Evolutionary conservation across 2,797 vertebrate species (phyloP).

Genomic region (Neomorphus geoffroyi): DNA sequence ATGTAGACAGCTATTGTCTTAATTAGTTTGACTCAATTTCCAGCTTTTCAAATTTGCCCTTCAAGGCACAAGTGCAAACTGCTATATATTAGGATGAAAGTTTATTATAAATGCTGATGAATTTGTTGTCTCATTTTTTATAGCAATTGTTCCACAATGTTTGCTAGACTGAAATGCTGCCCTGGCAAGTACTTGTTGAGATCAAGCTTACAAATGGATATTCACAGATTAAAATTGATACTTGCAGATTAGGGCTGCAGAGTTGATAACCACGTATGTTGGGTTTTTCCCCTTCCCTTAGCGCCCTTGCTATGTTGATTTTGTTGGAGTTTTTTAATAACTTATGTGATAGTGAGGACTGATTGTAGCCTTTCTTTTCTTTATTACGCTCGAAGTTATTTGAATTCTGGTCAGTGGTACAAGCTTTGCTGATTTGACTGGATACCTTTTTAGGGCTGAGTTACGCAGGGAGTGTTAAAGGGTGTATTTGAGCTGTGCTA

Average conservation of each 20-base stretch:
- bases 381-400: neutral
- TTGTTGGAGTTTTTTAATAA: neutral
- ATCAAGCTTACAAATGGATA: neutral
- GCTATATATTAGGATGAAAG: neutral
- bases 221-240: neutral
- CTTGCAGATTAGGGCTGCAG: neutral
- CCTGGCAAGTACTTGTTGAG: neutral
- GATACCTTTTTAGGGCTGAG: neutral
- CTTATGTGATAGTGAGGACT: neutral
- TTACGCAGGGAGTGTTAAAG: neutral
- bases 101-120: neutral
- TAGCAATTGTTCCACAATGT: neutral
- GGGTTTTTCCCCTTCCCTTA: neutral
- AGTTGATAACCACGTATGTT: neutral
- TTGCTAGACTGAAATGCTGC: neutral
- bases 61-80: neutral
- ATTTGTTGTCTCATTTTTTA: neutral
- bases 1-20: neutral
- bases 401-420: neutral
- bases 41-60: neutral
- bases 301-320: neutral
- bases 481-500: neutral
- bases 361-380: neutral
- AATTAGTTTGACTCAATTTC: neutral
- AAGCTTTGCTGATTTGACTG: neutral